Conservation (phyloP, 2,113 vertebrate species). For the Anseranas semipalmata region DNA sequence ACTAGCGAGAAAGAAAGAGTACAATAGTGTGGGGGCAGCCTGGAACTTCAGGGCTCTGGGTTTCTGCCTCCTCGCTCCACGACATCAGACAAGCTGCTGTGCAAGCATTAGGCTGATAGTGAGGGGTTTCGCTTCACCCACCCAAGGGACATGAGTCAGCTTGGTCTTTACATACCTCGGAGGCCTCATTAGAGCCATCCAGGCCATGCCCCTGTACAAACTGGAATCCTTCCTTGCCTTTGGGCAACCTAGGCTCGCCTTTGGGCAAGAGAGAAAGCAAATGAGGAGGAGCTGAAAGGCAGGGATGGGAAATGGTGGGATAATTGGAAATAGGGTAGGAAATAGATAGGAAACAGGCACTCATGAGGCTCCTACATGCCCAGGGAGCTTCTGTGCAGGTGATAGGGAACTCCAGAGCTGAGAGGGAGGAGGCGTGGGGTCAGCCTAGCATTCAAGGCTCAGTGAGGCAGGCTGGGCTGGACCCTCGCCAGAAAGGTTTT, state of each 20-base stretch:
- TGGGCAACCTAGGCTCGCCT: neutral
- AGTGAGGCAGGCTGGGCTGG: neutral
- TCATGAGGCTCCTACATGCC: neutral
- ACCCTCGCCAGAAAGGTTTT: neutral
- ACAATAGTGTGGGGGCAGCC: fast-evolving
- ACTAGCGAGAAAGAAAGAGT: neutral
- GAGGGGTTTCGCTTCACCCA: neutral
- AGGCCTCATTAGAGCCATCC: neutral
- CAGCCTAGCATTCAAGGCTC: neutral
- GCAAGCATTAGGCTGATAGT: neutral
- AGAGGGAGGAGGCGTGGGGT: neutral
- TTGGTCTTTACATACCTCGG: neutral
- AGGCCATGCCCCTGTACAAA: neutral
- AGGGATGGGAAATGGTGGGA: neutral
- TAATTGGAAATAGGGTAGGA: neutral
- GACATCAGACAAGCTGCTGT: neutral
- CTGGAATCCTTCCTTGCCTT: neutral
- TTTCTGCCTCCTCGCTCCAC: neutral
- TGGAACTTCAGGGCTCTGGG: neutral
- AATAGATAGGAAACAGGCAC: neutral
- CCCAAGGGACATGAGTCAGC: neutral
- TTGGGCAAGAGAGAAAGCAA: neutral
- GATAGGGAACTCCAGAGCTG: neutral
- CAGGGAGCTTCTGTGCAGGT: neutral
- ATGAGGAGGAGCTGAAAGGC: neutral